A percentile compares a stretch with the other conserved stretches of the same genome.
Conservation (phyloP, 2,797 vertebrate species). For the Macropodus opercularis region DNA sequence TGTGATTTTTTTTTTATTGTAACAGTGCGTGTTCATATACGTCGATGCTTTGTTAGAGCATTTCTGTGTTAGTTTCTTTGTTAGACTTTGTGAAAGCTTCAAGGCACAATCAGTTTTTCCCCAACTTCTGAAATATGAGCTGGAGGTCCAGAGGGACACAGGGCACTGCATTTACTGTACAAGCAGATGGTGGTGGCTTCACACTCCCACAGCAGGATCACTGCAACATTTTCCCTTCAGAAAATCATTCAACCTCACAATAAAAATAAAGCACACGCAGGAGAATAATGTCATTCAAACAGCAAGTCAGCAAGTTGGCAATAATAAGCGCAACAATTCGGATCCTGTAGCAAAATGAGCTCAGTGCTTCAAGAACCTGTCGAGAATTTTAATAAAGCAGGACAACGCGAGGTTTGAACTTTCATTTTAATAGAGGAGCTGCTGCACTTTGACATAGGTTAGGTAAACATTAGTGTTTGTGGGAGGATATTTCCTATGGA, state of each 20-base stretch:
- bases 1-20: background rate
- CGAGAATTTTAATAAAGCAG: slow-evolving; percentile 39
- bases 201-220: slow-evolving; percentile 42
- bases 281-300: slow-evolving; percentile 49
- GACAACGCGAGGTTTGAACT: slow-evolving; percentile 7
- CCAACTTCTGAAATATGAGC: slow-evolving; percentile 46
- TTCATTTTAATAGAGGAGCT: slow-evolving; percentile 32
- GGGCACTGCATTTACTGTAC: slow-evolving; percentile 51
- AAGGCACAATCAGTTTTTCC: slow-evolving; percentile 37
- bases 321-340: slow-evolving; percentile 43
- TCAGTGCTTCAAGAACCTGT: slow-evolving; percentile 30
- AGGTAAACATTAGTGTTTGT: slow-evolving; percentile 15
- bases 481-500: slow-evolving; percentile 17
- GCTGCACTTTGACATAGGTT: slow-evolving; percentile 25
- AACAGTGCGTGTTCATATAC: background rate
- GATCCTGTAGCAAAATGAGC: slow-evolving; percentile 47
- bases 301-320: slow-evolving; percentile 50
- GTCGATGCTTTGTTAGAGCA: slow-evolving; percentile 17
- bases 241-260: slow-evolving; percentile 53
- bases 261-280: slow-evolving; percentile 45
- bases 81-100: slow-evolving; percentile 49
- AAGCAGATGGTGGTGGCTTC: slow-evolving; percentile 58
- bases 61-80: no score
- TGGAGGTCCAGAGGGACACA: slow-evolving; percentile 35
- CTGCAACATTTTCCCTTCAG: slow-evolving; percentile 34